Evolutionary conservation across 2,797 vertebrate species (phyloP), one percentile per base, ranked within the genome.

Genomic region (Sebastes hubbsi): DNA sequence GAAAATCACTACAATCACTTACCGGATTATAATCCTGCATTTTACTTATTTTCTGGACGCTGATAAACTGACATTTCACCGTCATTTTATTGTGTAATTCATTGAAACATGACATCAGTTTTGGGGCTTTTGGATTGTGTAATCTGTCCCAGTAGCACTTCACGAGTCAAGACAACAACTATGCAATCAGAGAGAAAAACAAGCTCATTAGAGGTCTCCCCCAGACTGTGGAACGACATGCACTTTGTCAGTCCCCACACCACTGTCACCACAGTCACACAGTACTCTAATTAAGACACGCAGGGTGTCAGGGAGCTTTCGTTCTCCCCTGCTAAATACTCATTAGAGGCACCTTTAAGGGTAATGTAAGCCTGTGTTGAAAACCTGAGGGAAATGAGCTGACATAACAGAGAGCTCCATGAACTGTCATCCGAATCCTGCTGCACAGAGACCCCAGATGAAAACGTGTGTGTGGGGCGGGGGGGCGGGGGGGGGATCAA

Each of bases 271-370:
- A 92, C 92, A 94, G 94, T 91, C 92, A 95, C 88, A 92, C 80
- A 60, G 62, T 71, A 66, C 46, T 81, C 93, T 95, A 94, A 95
- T 95, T 92, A 95, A 90, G 90, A 93, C 87, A 82, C 88, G 84
- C 77, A 61, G 76, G 92, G 82, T 87, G 83, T 79, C 81, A 68
- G 84, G 87, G 92, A 86, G 83, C 81, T 61, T 32, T 65, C 55
- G 85, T 94, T 89, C 88, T 94, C 94, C 94, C 92, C 64, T 87
- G 84, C 81, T 90, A 94, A 90, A 84, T 88, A 90, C 86, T 94
- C 93, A 95, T 94, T 95, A 95, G 88, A 85, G 88, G 34, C 67
- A 91, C 89, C 89, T 94, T 95, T 93, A 95, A 93, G 90, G 83
- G 87, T 93, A 92, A 94, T 93, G 91, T 89, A 80, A 67, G 81